Evolutionary conservation across 1,140 invertebrate genomes (phyloP).

Genomic region (Pachyrhynchus sulphureomaculatus): DNA sequence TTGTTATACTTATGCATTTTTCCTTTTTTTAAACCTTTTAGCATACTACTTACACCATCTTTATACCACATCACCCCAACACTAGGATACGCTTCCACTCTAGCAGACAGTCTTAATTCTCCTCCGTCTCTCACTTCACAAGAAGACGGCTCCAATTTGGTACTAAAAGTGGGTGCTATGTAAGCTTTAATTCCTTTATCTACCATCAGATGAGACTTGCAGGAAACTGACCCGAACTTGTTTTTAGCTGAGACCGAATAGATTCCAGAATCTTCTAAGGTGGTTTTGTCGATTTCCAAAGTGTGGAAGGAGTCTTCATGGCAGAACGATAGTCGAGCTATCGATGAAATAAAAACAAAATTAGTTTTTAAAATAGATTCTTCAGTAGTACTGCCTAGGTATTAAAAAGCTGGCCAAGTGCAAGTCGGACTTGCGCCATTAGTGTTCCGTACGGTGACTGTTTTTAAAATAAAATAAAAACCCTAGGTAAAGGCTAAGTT

Average conservation of each 20-base stretch:
- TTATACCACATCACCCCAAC: slow-evolving; percentile 79
- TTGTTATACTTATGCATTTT: too few relatives aligned
- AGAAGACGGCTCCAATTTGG: slow-evolving; percentile 64
- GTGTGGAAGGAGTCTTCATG: slow-evolving; percentile 76
- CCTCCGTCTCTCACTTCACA: slow-evolving; percentile 59
- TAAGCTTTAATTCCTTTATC: slow-evolving; percentile 83
- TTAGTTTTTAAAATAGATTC: too few relatives aligned
- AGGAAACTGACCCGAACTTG: slow-evolving; percentile 78
- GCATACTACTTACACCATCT: slow-evolving; percentile 59
- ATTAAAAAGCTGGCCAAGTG: too few relatives aligned
- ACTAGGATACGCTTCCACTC: slow-evolving; percentile 78
- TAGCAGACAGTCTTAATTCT: slow-evolving; percentile 68
- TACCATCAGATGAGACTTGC: slow-evolving; percentile 76
- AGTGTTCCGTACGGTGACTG: too few relatives aligned
- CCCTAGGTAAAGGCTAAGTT: too few relatives aligned
- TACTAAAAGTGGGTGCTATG: slow-evolving; percentile 74
- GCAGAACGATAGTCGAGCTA: slow-evolving; percentile 62
- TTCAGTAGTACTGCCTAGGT: too few relatives aligned
- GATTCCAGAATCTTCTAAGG: slow-evolving; percentile 75
- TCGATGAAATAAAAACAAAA: too few relatives aligned
- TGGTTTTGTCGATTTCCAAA: slow-evolving; percentile 77
- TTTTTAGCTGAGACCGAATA: slow-evolving; percentile 83
- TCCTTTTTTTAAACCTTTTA: too few relatives aligned
- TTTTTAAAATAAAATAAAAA: too few relatives aligned
- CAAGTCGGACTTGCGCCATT: too few relatives aligned